Conservation (phyloP, 2,888 invertebrate genomes). For the Andrena bicolor region DNA sequence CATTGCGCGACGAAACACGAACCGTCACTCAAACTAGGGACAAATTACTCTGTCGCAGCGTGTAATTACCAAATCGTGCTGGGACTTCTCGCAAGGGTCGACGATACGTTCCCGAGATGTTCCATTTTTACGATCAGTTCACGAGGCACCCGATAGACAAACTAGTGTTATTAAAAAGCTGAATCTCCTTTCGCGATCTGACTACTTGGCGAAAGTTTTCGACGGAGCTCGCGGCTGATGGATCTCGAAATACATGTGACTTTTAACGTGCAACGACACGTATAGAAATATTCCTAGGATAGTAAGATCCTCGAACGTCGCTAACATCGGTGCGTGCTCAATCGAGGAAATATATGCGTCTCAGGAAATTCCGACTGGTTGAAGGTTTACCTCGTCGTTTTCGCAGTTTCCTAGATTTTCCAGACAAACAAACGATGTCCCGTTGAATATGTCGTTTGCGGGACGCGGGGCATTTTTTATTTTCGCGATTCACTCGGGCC, state of each 20-base stretch:
- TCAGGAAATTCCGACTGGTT: constrained; percentile 2
- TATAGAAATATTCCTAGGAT: constrained; percentile 43
- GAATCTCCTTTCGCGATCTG: background rate
- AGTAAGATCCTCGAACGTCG: constrained; percentile 27
- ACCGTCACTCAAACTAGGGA: constrained; percentile 16
- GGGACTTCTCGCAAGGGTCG: background rate
- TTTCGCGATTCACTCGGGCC: background rate
- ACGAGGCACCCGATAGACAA: background rate
- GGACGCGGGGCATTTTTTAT: background rate
- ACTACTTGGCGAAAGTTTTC: background rate
- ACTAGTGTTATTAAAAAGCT: background rate
- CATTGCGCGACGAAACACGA: too few relatives aligned
- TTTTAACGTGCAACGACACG: constrained; percentile 45
- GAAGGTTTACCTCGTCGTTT: background rate
- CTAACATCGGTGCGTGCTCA: constrained; percentile 40
- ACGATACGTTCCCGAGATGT: background rate
- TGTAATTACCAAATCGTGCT: constrained; percentile 8
- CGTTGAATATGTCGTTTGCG: constrained; percentile 1
- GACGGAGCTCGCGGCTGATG: background rate
- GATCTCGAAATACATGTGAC: background rate
- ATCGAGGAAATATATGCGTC: constrained; percentile 21
- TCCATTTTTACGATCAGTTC: background rate
- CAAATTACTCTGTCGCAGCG: background rate
- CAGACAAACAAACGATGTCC: background rate
- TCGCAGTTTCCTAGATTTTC: background rate